phyloP scores from a whole-genome alignment of 2,113 vertebrate species.

The Podiceps cristatus region DNA sequence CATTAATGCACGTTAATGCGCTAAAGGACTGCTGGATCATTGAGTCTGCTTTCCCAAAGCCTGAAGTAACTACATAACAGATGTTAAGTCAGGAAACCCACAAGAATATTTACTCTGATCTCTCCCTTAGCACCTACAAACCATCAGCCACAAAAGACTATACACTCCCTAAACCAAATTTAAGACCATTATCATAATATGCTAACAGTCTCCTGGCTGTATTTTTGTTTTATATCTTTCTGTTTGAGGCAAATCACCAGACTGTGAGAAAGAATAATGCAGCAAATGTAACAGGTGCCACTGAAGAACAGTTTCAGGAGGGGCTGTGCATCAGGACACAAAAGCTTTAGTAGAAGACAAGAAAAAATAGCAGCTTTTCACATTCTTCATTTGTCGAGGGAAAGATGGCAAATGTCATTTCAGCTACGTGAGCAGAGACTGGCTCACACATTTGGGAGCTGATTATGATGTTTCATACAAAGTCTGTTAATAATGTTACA shows the following conservation, averaged over 20 bases:
- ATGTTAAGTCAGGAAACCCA: background rate
- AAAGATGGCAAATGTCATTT: background rate
- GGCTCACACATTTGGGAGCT: background rate
- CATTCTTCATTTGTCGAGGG: background rate
- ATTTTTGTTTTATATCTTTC: background rate
- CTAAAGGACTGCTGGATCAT: background rate
- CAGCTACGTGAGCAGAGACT: background rate
- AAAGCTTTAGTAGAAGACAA: background rate
- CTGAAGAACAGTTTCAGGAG: background rate
- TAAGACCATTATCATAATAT: slow-evolving; percentile 8
- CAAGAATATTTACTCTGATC: slow-evolving; percentile 12
- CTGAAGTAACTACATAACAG: slow-evolving; percentile 8
- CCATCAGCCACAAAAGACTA: slow-evolving; percentile 4
- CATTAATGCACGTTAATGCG: background rate
- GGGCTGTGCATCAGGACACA: background rate
- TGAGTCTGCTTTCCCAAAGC: background rate
- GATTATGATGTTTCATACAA: background rate
- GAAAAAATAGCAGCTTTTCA: background rate
- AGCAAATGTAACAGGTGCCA: background rate
- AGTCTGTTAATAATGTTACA: background rate
- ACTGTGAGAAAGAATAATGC: background rate
- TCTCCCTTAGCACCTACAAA: slow-evolving; percentile 36
- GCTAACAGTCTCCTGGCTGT: background rate
- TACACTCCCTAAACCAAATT: slow-evolving; percentile 1
- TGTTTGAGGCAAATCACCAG: background rate